Conservation (phyloP, 2,888 invertebrate species). For the Scaptomyza parva region DNA sequence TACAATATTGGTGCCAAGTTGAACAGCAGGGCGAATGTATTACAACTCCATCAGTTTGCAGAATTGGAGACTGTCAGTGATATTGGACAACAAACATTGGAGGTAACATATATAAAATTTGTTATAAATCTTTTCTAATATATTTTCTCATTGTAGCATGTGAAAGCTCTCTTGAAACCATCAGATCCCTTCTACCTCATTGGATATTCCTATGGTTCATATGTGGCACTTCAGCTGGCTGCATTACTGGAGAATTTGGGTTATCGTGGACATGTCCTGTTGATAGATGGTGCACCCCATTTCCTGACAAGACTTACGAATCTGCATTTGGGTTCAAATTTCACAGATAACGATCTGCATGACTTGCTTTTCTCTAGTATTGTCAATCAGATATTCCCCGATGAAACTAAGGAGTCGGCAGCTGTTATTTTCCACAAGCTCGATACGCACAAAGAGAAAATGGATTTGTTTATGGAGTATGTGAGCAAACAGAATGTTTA, state of each 20-base stretch:
- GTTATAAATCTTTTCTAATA: too few species aligned
- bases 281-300: slow-evolving; percentile 93
- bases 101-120: too few species aligned
- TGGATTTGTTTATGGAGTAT: slow-evolving; percentile 85
- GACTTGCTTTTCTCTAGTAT: slow-evolving; percentile 77
- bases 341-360: slow-evolving; percentile 79
- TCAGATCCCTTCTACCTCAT: slow-evolving; percentile 90
- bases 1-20: slow-evolving; percentile 77
- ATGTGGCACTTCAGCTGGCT: slow-evolving; percentile 91
- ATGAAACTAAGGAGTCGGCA: slow-evolving; percentile 77
- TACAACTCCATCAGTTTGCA: slow-evolving; percentile 81
- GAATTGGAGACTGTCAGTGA: slow-evolving; percentile 70
- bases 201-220: slow-evolving; percentile 95
- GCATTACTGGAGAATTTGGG: slow-evolving; percentile 89
- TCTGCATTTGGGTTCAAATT: slow-evolving; percentile 74
- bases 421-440: slow-evolving; percentile 85
- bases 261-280: slow-evolving; percentile 87
- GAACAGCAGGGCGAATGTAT: slow-evolving; percentile 67
- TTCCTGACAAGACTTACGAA: slow-evolving; percentile 86
- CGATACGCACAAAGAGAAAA: slow-evolving; percentile 87
- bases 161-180: slow-evolving; percentile 86
- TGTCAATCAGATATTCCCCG: slow-evolving; percentile 81
- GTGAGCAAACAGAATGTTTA: slow-evolving; percentile 84
- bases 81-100: slow-evolving; percentile 71
- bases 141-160: slow-evolving; percentile 85